Percentiles rank a stretch among this genome's conserved stretches.
These are phyloP conservation scores for Rhyzopertha dominica DNA, from an alignment of 1,140 invertebrate species.

Conservation along the genomic window DNA sequence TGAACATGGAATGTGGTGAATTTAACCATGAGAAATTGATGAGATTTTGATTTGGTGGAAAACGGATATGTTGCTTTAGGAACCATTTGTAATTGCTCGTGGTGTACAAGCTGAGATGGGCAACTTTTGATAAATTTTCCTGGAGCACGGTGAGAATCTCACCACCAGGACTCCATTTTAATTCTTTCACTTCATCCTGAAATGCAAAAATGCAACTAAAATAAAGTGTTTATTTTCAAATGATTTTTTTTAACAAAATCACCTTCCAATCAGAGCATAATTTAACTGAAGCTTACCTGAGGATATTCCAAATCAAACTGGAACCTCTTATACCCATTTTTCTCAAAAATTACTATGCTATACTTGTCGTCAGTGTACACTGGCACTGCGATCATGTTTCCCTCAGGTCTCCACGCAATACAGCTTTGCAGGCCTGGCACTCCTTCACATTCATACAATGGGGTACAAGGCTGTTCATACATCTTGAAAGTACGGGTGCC, in stretches of 20 bases:
- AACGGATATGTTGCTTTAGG: constrained; percentile 25
- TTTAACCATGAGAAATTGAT: constrained; percentile 21
- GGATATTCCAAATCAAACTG: constrained; percentile 16
- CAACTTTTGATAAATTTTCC: background rate
- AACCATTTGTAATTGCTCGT: constrained; percentile 27
- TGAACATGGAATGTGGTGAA: background rate
- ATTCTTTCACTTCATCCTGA: constrained; percentile 20
- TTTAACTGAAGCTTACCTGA: constrained; percentile 16
- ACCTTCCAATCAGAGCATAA: background rate
- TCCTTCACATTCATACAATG: constrained; percentile 21
- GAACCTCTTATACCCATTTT: constrained; percentile 26
- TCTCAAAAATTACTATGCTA: constrained; percentile 30
- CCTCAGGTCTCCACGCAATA: constrained; percentile 21
- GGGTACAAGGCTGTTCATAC: constrained; percentile 18
- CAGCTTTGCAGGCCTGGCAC: constrained; percentile 19
- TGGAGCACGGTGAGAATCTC: constrained; percentile 19
- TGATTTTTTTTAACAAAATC: no score
- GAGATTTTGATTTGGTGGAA: constrained; percentile 12
- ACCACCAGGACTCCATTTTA: constrained; percentile 25
- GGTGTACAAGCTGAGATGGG: constrained; percentile 20
- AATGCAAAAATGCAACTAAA: constrained; percentile 10
- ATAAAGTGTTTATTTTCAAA: no score
- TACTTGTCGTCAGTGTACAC: constrained; percentile 10
- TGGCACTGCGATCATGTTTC: constrained; percentile 27
- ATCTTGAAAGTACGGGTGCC: constrained; percentile 23